These are phyloP conservation scores for Morpho achilles DNA, from an alignment of 2,888 invertebrate genomes.

Conservation along the genomic window DNA sequence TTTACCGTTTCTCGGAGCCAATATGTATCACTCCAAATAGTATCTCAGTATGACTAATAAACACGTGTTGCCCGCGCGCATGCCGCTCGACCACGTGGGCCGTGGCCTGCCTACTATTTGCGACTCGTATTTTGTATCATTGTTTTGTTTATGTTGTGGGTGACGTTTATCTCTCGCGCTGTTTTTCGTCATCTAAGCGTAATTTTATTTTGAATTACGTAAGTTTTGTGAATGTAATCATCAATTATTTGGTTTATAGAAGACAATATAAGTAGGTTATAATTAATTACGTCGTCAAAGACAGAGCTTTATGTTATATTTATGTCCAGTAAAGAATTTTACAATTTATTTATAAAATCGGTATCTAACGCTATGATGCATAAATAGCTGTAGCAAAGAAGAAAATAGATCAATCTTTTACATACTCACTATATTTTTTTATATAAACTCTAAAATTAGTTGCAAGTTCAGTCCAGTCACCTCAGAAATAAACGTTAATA, in stretches of 20 bases:
- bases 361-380: too few relatives aligned
- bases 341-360: too few relatives aligned
- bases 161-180: constrained; percentile 13
- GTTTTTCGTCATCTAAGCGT: not conserved
- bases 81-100: constrained; percentile 18
- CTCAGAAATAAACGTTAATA: not conserved
- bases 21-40: constrained; percentile 3
- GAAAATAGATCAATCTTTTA: too few relatives aligned
- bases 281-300: too few relatives aligned
- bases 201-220: constrained; percentile 2
- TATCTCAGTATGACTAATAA: constrained; percentile 10
- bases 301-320: too few relatives aligned
- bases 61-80: constrained; percentile 18
- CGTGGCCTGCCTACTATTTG: constrained; percentile 12
- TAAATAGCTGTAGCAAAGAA: too few relatives aligned
- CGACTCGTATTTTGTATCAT: constrained; percentile 15
- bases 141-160: constrained; percentile 16
- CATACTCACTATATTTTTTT: too few relatives aligned
- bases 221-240: not conserved
- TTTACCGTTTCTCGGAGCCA: too few relatives aligned
- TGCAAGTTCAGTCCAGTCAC: constrained; percentile 5
- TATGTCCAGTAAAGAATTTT: too few relatives aligned
- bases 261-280: too few relatives aligned
- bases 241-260: too few relatives aligned
- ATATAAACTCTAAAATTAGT: not conserved